phyloP scores from a whole-genome alignment of 2,797 vertebrate species.

The Graptemys geographica region DNA sequence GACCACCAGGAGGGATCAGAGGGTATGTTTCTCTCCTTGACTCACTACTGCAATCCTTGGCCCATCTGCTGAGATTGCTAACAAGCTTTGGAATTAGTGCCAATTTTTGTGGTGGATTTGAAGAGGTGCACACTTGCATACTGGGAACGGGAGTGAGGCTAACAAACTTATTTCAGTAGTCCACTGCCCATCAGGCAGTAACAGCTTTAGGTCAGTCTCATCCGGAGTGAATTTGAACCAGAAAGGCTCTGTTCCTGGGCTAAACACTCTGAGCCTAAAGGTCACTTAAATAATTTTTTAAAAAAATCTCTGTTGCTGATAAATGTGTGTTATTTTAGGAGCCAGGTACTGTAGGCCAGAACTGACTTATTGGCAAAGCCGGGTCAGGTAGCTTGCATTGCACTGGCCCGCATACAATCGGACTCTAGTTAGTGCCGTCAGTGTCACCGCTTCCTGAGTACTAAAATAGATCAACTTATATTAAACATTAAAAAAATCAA shows the following conservation, averaged over 20 bases:
- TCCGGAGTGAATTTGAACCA: rapidly evolving
- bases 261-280: background rate
- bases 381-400: constrained; percentile 42
- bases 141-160: rapidly evolving
- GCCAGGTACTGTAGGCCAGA: background rate
- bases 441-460: constrained; percentile 66
- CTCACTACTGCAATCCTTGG: constrained; percentile 21
- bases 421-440: constrained; percentile 68
- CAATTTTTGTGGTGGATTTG: background rate
- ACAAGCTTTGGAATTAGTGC: constrained; percentile 6
- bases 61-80: constrained; percentile 34
- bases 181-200: background rate
- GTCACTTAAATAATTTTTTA: background rate
- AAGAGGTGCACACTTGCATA: background rate
- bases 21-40: background rate
- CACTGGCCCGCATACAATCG: constrained; percentile 49
- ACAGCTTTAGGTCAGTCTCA: rapidly evolving
- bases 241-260: background rate
- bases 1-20: background rate
- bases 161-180: rapidly evolving
- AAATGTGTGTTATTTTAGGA: rapidly evolving
- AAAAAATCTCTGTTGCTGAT: background rate
- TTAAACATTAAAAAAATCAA: constrained; percentile 71
- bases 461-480: constrained; percentile 74
- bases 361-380: background rate